Evolutionary conservation across 2,113 vertebrate species (phyloP).

Genomic region (Rafetus swinhoei): DNA sequence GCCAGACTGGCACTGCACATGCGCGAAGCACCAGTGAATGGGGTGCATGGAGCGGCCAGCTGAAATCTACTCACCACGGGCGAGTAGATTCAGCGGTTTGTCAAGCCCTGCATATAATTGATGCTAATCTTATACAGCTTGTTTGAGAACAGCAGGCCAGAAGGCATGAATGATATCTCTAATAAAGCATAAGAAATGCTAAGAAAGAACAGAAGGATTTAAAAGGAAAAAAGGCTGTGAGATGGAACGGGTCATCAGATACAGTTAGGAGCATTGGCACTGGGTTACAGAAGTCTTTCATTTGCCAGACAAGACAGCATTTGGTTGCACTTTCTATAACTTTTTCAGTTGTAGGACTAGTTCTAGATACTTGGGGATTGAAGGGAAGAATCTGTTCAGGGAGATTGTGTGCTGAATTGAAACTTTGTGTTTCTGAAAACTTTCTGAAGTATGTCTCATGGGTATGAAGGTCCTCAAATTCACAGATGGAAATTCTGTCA

Average conservation of each 20-base stretch:
- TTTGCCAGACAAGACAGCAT: neutral
- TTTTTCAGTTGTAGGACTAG: neutral
- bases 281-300: neutral
- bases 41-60: no score
- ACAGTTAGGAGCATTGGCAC: rapidly evolving
- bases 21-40: no score
- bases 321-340: neutral
- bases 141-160: neutral
- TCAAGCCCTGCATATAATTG: no score
- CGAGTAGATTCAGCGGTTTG: no score
- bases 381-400: neutral
- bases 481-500: neutral
- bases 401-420: neutral
- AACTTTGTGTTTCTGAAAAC: neutral
- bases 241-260: neutral
- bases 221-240: rapidly evolving
- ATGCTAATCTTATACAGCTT: rapidly evolving
- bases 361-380: neutral
- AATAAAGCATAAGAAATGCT: neutral
- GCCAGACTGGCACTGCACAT: no score
- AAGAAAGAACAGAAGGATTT: neutral
- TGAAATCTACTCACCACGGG: no score
- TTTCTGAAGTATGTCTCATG: neutral
- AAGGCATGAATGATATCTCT: rapidly evolving
- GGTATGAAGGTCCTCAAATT: neutral